Conservation (phyloP, 2,797 vertebrate species). For the Chelmon rostratus region DNA sequence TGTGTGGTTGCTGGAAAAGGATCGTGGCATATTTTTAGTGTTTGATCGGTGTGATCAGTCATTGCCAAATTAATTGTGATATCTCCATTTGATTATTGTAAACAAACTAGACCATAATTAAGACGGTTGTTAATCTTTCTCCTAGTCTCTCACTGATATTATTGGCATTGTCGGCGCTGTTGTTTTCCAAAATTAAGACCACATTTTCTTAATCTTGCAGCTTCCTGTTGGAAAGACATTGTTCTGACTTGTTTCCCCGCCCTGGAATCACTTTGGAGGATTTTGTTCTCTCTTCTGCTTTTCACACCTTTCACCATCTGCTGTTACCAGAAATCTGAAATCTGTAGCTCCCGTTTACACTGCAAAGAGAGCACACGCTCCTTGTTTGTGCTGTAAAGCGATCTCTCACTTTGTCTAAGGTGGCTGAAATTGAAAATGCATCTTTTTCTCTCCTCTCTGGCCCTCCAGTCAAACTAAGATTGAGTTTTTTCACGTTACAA, state of each 20-base stretch:
- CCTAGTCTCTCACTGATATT: background rate
- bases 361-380: background rate
- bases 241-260: background rate
- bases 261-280: background rate
- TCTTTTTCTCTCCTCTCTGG: background rate
- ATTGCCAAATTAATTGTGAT: conserved; percentile 2
- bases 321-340: background rate
- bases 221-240: background rate
- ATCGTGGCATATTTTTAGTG: conserved; percentile 10
- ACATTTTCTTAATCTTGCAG: background rate
- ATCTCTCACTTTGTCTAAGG: background rate
- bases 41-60: conserved; percentile 2
- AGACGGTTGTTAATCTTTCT: background rate
- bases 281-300: background rate
- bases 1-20: conserved; percentile 18
- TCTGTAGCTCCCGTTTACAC: background rate
- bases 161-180: background rate
- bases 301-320: conserved; percentile 20
- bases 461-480: background rate
- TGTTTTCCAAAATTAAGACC: background rate
- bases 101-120: background rate
- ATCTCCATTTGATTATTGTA: background rate
- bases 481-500: background rate
- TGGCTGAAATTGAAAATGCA: background rate
- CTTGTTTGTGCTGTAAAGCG: background rate